Base-by-base conservation (phyloP, 2,113 vertebrate species). In the Cricetomys ansorgei region DNA sequence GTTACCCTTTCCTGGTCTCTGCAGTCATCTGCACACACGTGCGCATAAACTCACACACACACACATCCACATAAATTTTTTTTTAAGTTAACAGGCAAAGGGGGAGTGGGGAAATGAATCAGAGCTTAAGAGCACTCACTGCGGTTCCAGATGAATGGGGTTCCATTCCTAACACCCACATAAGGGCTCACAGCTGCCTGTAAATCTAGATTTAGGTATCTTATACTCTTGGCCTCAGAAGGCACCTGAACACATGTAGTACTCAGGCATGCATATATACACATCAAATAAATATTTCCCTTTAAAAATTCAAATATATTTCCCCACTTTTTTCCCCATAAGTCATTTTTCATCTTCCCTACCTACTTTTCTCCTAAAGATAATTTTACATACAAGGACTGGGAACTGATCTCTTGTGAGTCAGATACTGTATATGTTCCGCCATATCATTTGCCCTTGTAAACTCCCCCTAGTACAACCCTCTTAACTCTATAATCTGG, bases 251-350 rank as follows among this genome's bases (percentile, higher is more conserved):
- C 79, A 79, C 23, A 40, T 40, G 27, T 7, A n/a, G n/a, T n/a
- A n/a, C n/a, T n/a, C n/a, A n/a, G n/a, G n/a, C 23, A 43, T 27
- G 43, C n/a, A 57, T 2, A 80, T n/a, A 57, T 7, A n/a, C 34
- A 43, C 80, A 62, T 43, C 62, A 43, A 83, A 83, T 50, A 55
- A 57, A 57, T 62, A 40, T 59, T 40, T 59, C 43, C 62, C 25
- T 83, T 62, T 16, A 43, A 31, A 88, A 87, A 86, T 50, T 83
- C 65, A 91, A 95, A 69, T 64, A 79, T n/a, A 62, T 53, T 91
- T 93, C 55, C 34, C 15, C 45, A 69, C 19, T 88, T 83, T 84
- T 65, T 79, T 65, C 85, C 59, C 48, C 88, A 53, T 40, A 23
- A 88, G 17, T 43, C 80, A 34, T 45, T 94, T 84, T 88, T 4